Percentiles rank a stretch among this genome's conserved stretches.
Evolutionary conservation across 2,888 invertebrate genomes (phyloP).

Genomic region (Rhimphoctona megacephalus): DNA sequence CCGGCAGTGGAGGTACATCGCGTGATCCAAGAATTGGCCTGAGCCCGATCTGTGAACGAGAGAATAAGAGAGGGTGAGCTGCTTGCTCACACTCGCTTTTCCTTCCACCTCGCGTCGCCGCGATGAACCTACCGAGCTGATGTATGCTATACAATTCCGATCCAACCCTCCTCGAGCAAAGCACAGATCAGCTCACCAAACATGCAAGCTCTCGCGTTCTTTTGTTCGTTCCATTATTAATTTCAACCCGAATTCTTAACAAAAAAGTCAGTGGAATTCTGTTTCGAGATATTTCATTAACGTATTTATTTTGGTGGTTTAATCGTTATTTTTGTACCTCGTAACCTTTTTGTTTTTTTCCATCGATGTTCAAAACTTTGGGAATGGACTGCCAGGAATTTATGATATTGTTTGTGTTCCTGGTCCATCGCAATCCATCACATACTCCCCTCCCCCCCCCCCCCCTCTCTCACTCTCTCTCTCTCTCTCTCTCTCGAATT

Average conservation of each 20-base stretch:
- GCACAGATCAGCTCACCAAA: slow-evolving; percentile 56
- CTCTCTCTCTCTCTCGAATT: slow-evolving; percentile 17
- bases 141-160: slow-evolving; percentile 35
- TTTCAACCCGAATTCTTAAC: slow-evolving; percentile 35
- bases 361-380: not conserved
- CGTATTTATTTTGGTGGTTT: not conserved
- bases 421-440: slow-evolving; percentile 20
- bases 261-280: slow-evolving; percentile 14
- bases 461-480: slow-evolving; percentile 2
- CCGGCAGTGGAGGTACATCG: slow-evolving; percentile 77
- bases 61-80: slow-evolving; percentile 55
- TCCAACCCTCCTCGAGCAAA: slow-evolving; percentile 33
- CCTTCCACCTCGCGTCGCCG: slow-evolving; percentile 45
- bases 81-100: slow-evolving; percentile 60
- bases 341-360: slow-evolving; percentile 1
- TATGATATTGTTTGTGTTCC: slow-evolving; percentile 42
- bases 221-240: slow-evolving; percentile 54
- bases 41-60: slow-evolving; percentile 69
- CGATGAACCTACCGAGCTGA: slow-evolving; percentile 52
- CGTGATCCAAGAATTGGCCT: slow-evolving; percentile 78
- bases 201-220: slow-evolving; percentile 60
- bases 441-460: slow-evolving; percentile 16
- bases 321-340: not conserved
- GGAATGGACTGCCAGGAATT: slow-evolving; percentile 38
- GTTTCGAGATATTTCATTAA: slow-evolving; percentile 36